phyloP scores from a whole-genome alignment of 1,140 invertebrate genomes.

The Danaus melanippus region DNA sequence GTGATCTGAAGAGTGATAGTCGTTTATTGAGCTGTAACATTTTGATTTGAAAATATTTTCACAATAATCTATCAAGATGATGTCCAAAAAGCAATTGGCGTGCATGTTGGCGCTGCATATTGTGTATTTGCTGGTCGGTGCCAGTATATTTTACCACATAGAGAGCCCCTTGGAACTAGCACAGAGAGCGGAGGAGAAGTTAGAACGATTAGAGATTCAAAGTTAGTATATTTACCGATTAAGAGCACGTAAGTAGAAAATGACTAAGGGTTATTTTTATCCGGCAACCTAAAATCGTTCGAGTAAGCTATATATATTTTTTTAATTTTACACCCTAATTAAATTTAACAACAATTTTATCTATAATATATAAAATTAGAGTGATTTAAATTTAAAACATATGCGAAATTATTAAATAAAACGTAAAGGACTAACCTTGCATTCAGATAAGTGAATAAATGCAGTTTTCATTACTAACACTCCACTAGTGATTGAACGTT shows the following conservation, averaged over 20 bases:
- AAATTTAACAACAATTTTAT: not conserved
- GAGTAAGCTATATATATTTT: constrained; percentile 5
- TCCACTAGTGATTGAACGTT: constrained; percentile 23
- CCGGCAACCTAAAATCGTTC: not conserved
- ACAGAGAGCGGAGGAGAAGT: constrained; percentile 69
- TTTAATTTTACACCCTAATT: constrained; percentile 5
- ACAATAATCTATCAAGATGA: constrained; percentile 70
- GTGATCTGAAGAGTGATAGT: constrained; percentile 13
- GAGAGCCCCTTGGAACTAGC: constrained; percentile 79
- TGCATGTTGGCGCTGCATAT: constrained; percentile 82
- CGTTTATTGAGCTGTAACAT: constrained; percentile 6
- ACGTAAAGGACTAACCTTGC: constrained; percentile 15
- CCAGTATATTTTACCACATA: constrained; percentile 84
- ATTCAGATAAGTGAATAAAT: constrained; percentile 40
- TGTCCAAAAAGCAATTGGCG: constrained; percentile 87
- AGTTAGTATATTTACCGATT: constrained; percentile 71
- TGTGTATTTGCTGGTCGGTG: constrained; percentile 82
- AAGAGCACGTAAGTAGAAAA: constrained; percentile 6
- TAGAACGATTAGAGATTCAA: constrained; percentile 79
- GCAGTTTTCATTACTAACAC: constrained; percentile 31
- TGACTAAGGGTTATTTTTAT: not conserved
- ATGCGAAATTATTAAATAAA: not conserved
- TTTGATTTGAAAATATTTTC: constrained; percentile 7
- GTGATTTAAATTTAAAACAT: not conserved
- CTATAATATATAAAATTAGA: too few relatives aligned